A percentile compares a stretch with the other conserved stretches of the same genome.
Evolutionary conservation across 1,140 invertebrate species (phyloP).

Genomic region (Anastrepha obliqua): DNA sequence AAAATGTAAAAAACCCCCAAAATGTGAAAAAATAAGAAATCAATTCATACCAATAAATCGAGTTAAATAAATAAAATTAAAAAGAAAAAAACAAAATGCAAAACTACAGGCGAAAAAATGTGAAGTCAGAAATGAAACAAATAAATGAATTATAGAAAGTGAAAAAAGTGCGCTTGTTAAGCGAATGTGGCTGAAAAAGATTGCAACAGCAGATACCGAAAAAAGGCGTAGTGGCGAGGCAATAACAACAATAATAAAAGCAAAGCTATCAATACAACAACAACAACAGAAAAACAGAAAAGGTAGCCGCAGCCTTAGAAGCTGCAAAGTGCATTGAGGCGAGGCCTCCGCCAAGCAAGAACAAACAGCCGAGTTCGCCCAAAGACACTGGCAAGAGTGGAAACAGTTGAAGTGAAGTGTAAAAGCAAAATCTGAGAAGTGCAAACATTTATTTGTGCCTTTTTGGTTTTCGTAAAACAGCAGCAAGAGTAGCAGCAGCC

Average conservation of each 20-base stretch:
- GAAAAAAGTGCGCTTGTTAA: background rate
- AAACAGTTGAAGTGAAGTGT: background rate
- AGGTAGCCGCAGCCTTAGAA: background rate
- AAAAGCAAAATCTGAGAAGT: background rate
- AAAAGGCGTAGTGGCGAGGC: background rate
- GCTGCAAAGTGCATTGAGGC: slow-evolving; percentile 15
- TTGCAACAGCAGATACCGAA: slow-evolving; percentile 2
- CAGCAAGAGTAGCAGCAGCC: background rate
- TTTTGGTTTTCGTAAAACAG: background rate
- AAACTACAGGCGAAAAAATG: background rate
- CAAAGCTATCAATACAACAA: background rate
- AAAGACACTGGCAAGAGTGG: background rate
- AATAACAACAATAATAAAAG: slow-evolving; percentile 15
- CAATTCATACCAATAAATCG: slow-evolving; percentile 49
- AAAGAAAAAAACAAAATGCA: slow-evolving; percentile 1
- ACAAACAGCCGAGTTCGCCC: background rate
- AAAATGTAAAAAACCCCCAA: slow-evolving; percentile 15
- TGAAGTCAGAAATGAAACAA: slow-evolving; percentile 6
- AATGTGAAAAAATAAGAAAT: slow-evolving; percentile 45
- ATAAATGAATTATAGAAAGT: slow-evolving; percentile 28
- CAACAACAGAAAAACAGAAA: background rate
- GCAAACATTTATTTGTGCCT: background rate
- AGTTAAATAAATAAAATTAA: slow-evolving; percentile 14
- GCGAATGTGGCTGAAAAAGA: background rate
- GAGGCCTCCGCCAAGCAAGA: background rate